Evolutionary conservation across 2,113 vertebrate species (phyloP).

Genomic region (Siphamia tubifer): DNA sequence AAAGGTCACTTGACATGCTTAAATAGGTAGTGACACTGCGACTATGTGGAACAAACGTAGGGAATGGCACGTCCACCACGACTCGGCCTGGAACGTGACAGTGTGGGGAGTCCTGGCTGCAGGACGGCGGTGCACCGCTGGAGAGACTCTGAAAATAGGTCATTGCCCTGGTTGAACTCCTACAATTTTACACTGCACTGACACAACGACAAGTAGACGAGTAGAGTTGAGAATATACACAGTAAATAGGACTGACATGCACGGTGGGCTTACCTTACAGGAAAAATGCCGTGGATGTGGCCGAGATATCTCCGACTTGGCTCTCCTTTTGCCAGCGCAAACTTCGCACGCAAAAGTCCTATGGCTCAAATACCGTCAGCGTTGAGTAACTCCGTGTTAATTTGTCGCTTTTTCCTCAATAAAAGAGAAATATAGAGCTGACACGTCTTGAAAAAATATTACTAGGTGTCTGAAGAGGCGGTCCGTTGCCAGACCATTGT

Average conservation of each 20-base stretch:
- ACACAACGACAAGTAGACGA: constrained; percentile 1
- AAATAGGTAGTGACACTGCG: constrained; percentile 3
- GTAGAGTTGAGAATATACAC: constrained; percentile 16
- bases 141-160: constrained; percentile 65
- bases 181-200: background rate
- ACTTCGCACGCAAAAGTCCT: constrained; percentile 73
- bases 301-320: constrained; percentile 52
- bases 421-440: constrained; percentile 16
- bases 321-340: constrained; percentile 57
- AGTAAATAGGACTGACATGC: constrained; percentile 9
- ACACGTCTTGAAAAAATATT: constrained; percentile 34
- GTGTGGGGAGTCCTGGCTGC: constrained; percentile 19
- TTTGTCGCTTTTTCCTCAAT: constrained; percentile 17
- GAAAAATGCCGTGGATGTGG: constrained; percentile 56
- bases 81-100: constrained; percentile 18
- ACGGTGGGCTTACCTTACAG: constrained; percentile 72
- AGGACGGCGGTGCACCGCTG: constrained; percentile 38
- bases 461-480: constrained; percentile 62
- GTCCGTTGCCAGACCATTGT: constrained; percentile 72
- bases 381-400: constrained; percentile 50
- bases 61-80: constrained; percentile 31
- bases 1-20: background rate
- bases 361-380: constrained; percentile 35
- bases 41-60: constrained; percentile 26
- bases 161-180: constrained; percentile 64